Evolutionary conservation across 2,113 vertebrate species (phyloP), one percentile per base, ranked within the genome.

Genomic region (Phyllopteryx taeniolatus): DNA sequence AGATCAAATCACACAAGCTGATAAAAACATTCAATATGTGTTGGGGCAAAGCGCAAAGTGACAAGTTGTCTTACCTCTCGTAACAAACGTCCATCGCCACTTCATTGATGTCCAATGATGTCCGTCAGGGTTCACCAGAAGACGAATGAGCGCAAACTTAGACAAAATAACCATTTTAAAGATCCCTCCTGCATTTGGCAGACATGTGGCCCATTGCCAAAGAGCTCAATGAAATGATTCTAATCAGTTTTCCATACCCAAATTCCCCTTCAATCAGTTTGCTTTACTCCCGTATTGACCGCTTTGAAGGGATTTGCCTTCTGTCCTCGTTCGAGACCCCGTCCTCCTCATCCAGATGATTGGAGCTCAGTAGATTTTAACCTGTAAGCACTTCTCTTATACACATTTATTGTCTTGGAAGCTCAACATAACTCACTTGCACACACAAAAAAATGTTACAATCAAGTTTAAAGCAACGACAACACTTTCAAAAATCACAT

Each of bases 231-330:
- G 19, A 83, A 83, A 82, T 73, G 51, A 71, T 85, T 83, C 85
- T 68, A 70, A 67, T 79, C 68, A 78, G 39, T 67, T 42, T 73
- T n/a, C 67, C 53, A 56, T 42, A 69, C 31, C 59, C 73, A 15
- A 53, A 68, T 74, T 60, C 72, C 67, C 46, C 57, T 81, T 74
- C 65, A 70, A 74, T 87, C 39, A 73, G 72, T 75, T 66, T 70
- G 9, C 11, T 67, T 73, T 65, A 68, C 60, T 77, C 65, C 43
- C 54, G 56, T 60, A 67, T 65, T 74, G 78, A 83, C 73, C 74
- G 68, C 68, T 60, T 75, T 88, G 71, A 88, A 75, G 73, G 83
- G 89, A 90, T 91, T 90, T 87, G 65, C 73, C 76, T 84, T 86
- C 83, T 88, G 78, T 83, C 43, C 74, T 82, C 81, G 57, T 47